A percentile compares a stretch with the other conserved stretches of the same genome.
Evolutionary conservation across 2,888 invertebrate genomes (phyloP).

Genomic region (Gymnoscelis rufifasciata): DNA sequence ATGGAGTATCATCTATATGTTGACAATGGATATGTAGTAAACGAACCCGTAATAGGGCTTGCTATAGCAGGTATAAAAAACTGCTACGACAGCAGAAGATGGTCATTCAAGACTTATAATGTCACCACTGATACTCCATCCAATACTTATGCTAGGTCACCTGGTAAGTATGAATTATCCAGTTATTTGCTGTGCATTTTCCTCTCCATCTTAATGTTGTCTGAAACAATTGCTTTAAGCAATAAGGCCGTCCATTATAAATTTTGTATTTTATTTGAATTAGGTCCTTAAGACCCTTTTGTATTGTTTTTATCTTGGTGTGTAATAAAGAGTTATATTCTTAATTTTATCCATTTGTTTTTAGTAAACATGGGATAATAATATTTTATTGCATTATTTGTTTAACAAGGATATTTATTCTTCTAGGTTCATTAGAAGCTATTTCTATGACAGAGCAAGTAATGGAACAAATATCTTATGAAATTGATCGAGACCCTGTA

Average conservation of each 20-base stretch:
- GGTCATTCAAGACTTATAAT: constrained; percentile 58
- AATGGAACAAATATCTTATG: constrained; percentile 82
- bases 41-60: constrained; percentile 69
- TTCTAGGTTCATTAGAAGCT: constrained; percentile 80
- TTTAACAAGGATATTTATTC: no score
- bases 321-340: no score
- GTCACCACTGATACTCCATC: constrained; percentile 81
- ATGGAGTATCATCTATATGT: constrained; percentile 76
- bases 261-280: no score
- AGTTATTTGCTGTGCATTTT: no score
- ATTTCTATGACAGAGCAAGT: constrained; percentile 80
- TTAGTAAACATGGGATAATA: no score
- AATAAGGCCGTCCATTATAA: no score
- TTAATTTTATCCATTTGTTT: no score
- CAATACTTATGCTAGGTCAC: constrained; percentile 83
- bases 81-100: constrained; percentile 79
- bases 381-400: no score
- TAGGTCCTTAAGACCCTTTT: no score
- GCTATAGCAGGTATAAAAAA: constrained; percentile 62
- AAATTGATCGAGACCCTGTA: constrained; percentile 75
- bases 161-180: constrained; percentile 81
- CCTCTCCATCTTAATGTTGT: no score
- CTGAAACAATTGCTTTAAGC: no score
- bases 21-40: constrained; percentile 74
- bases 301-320: no score